Conservation (phyloP, 2,888 invertebrate species). For the Campaea margaritaria region DNA sequence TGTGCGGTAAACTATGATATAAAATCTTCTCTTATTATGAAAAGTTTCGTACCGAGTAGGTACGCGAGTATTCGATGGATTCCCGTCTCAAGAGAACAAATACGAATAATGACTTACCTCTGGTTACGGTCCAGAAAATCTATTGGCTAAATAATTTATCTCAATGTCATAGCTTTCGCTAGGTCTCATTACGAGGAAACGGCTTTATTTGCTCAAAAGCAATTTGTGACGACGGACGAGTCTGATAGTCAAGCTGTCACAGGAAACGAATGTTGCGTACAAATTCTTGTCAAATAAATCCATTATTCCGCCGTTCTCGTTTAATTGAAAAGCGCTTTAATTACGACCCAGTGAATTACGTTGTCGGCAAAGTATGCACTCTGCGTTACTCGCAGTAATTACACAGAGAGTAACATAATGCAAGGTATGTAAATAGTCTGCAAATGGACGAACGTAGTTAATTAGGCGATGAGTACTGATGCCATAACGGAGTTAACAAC, state of each 20-base stretch:
- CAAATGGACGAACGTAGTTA: slow-evolving; percentile 27
- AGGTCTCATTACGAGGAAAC: slow-evolving; percentile 12
- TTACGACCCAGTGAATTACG: slow-evolving; percentile 52
- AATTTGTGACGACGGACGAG: neutral
- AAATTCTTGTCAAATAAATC: slow-evolving; percentile 43
- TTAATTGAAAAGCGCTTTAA: slow-evolving; percentile 57
- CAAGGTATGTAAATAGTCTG: slow-evolving; percentile 29
- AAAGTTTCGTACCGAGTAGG: slow-evolving; percentile 5
- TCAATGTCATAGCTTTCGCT: slow-evolving; percentile 12
- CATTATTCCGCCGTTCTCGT: slow-evolving; percentile 39
- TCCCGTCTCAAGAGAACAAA: no score
- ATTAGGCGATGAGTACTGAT: slow-evolving; percentile 20
- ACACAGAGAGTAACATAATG: slow-evolving; percentile 36
- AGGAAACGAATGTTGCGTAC: slow-evolving; percentile 34
- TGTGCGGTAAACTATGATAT: slow-evolving; percentile 21
- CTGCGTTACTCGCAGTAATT: slow-evolving; percentile 34
- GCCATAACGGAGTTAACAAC: slow-evolving; percentile 19
- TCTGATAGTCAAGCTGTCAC: slow-evolving; percentile 32
- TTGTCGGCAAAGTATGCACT: slow-evolving; percentile 50
- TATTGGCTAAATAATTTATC: neutral
- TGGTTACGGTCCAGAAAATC: neutral
- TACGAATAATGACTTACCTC: no score
- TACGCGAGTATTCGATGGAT: neutral
- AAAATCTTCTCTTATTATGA: slow-evolving; percentile 14
- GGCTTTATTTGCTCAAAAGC: slow-evolving; percentile 20